These are phyloP conservation scores for Schizothorax lantsangensis DNA, from an alignment of 2,797 vertebrate genomes.

Conservation along the genomic window DNA sequence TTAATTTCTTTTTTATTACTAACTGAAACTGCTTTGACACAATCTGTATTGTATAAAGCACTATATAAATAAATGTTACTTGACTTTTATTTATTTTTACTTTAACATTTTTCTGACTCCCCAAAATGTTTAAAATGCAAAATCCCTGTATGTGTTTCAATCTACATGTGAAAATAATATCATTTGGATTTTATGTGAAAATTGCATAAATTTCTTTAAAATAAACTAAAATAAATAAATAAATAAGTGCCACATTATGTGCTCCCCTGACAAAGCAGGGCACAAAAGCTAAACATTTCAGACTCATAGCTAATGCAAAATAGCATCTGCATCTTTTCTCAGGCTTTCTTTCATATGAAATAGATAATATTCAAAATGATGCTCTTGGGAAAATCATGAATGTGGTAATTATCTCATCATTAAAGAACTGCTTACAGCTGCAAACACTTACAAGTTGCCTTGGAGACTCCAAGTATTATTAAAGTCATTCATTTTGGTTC, in stretches of 20 bases:
- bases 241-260: background rate
- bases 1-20: background rate
- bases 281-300: slow-evolving; percentile 22
- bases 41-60: too few relatives aligned
- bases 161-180: background rate
- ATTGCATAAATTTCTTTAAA: background rate
- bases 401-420: slow-evolving; percentile 59
- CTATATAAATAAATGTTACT: too few relatives aligned
- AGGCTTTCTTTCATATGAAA: slow-evolving; percentile 43
- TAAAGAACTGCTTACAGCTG: slow-evolving; percentile 59
- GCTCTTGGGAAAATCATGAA: slow-evolving; percentile 52
- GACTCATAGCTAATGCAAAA: slow-evolving; percentile 30
- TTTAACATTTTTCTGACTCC: background rate
- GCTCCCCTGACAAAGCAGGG: background rate
- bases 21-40: background rate
- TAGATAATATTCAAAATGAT: slow-evolving; percentile 30
- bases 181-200: background rate
- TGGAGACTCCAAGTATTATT: slow-evolving; percentile 49
- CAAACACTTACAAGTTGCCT: slow-evolving; percentile 59
- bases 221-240: background rate
- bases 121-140: background rate
- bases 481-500: slow-evolving; percentile 40
- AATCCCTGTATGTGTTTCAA: background rate
- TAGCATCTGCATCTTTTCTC: slow-evolving; percentile 23
- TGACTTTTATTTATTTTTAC: too few relatives aligned